Evolutionary conservation across 2,113 vertebrate species (phyloP).

Genomic region (Brachypodius melanocephalos): DNA sequence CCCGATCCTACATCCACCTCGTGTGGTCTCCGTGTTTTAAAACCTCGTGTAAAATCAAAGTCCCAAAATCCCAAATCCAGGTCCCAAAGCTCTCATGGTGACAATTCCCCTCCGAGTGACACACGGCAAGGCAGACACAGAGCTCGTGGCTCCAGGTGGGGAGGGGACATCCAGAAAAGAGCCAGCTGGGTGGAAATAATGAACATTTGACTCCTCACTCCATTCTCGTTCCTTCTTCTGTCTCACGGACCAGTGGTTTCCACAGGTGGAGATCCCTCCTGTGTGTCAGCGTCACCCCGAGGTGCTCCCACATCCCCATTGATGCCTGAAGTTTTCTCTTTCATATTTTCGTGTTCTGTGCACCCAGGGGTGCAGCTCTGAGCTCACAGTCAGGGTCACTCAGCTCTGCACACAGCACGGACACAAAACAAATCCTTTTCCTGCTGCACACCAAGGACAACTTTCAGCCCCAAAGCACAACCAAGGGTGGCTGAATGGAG

Average conservation of each 20-base stretch:
- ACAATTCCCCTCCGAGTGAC: background rate
- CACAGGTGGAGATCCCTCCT: background rate
- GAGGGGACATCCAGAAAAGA: background rate
- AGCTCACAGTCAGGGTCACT: background rate
- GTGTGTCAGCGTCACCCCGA: background rate
- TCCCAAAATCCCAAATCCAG: background rate
- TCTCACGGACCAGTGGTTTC: background rate
- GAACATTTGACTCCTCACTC: background rate
- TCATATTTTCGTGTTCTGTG: background rate
- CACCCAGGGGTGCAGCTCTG: background rate
- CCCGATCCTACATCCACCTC: background rate
- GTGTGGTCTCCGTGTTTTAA: background rate
- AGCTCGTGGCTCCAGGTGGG: accelerated
- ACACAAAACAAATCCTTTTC: no score
- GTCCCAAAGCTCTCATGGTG: background rate
- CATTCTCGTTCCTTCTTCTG: background rate
- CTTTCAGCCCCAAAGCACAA: no score
- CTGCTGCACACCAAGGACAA: no score
- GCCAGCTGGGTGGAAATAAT: background rate
- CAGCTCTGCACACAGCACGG: no score
- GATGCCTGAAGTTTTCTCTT: background rate
- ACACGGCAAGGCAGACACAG: background rate
- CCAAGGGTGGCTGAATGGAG: no score
- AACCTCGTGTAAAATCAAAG: background rate
- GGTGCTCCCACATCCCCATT: background rate